Percentiles rank a stretch among this genome's conserved stretches.
Conservation (phyloP, 2,888 invertebrate genomes). For the Agrenia bidenticulata region DNA sequence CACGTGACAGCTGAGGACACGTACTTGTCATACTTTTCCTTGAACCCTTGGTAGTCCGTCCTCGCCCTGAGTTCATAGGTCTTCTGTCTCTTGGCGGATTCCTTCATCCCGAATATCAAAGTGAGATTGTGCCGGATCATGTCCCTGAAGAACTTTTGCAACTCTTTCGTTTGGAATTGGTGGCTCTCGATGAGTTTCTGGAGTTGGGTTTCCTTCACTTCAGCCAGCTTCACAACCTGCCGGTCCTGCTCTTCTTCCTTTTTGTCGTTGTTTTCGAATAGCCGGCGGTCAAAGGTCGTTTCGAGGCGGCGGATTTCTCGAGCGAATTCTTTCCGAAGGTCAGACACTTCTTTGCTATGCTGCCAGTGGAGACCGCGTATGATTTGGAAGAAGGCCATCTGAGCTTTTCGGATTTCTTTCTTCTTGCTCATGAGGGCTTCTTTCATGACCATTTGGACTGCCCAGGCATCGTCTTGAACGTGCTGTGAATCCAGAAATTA, state of each 20-base stretch:
- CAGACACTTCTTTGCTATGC: constrained; percentile 35
- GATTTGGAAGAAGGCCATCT: constrained; percentile 43
- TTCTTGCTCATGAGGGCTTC: constrained; percentile 32
- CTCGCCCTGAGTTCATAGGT: constrained; percentile 29
- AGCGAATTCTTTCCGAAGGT: constrained; percentile 34
- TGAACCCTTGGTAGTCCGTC: constrained; percentile 32
- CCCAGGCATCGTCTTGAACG: constrained; percentile 43
- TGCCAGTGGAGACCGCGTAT: constrained; percentile 38
- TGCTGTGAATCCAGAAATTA: constrained; percentile 5
- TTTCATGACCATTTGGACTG: constrained; percentile 38
- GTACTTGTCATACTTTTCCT: constrained; percentile 32
- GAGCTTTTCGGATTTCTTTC: constrained; percentile 37
- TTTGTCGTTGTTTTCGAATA: constrained; percentile 29
- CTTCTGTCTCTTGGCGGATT: constrained; percentile 32
- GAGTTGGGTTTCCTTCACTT: constrained; percentile 33
- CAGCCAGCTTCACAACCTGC: constrained; percentile 18
- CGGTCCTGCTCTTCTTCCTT: constrained; percentile 30
- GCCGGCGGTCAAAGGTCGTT: constrained; percentile 26
- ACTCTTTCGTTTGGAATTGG: constrained; percentile 30
- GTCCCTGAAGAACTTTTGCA: constrained; percentile 40
- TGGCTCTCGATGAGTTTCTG: constrained; percentile 25
- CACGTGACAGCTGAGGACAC: constrained; percentile 29
- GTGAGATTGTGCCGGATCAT: constrained; percentile 33
- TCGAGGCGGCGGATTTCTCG: constrained; percentile 37
- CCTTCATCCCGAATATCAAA: constrained; percentile 39